These are phyloP conservation scores for Drosophila imparisetae DNA, from an alignment of 2,888 invertebrate genomes.

Conservation along the genomic window DNA sequence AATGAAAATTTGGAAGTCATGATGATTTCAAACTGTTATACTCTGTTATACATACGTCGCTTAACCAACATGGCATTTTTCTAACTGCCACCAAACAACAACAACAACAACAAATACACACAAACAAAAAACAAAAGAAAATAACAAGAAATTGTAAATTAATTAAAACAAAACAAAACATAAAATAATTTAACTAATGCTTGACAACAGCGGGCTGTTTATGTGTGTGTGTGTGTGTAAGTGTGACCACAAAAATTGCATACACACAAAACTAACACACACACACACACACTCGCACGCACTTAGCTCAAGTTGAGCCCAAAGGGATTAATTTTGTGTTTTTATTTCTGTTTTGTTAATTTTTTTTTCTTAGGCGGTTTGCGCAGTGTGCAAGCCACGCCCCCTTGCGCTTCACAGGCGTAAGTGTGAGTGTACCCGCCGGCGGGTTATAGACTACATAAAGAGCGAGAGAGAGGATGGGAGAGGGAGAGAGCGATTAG, in stretches of 20 bases:
- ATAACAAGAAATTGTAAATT: constrained; percentile 49
- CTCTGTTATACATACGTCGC: constrained; percentile 47
- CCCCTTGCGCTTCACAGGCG: constrained; percentile 42
- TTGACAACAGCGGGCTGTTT: constrained; percentile 16
- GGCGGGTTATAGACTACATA: constrained; percentile 69
- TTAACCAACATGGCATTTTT: constrained; percentile 56
- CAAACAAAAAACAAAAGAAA: constrained; percentile 7
- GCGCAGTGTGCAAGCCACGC: constrained; percentile 63
- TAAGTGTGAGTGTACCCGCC: constrained; percentile 65
- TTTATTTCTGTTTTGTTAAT: constrained; percentile 18
- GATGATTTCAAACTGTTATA: constrained; percentile 50
- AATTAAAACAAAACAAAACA: constrained; percentile 13
- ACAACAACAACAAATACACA: constrained; percentile 21
- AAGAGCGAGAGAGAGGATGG: constrained; percentile 1
- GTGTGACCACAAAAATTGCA: not conserved
- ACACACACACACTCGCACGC: constrained; percentile 25
- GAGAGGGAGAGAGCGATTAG: not conserved
- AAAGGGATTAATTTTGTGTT: constrained; percentile 38
- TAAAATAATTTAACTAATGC: constrained; percentile 15
- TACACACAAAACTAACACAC: constrained; percentile 16
- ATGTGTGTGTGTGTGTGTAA: not conserved
- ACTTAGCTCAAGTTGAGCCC: constrained; percentile 38
- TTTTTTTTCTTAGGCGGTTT: constrained; percentile 35
- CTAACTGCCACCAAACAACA: constrained; percentile 48
- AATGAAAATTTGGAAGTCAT: not conserved